Evolutionary conservation across 2,113 vertebrate species (phyloP), one percentile per base, ranked within the genome.

Genomic region (Anser brachyrhynchus): DNA sequence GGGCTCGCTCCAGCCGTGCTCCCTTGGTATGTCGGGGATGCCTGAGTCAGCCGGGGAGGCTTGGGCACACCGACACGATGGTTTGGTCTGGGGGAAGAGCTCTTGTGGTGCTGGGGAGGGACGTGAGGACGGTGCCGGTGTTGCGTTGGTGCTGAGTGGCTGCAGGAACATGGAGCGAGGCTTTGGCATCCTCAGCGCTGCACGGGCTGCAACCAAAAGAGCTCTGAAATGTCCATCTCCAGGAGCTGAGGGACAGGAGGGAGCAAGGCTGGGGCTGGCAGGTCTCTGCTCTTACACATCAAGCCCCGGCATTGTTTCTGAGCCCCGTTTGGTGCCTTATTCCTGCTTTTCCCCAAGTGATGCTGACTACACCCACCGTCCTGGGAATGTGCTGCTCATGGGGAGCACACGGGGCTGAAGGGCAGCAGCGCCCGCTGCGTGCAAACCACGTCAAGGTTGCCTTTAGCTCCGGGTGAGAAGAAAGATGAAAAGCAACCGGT

Each of bases 31-130:
- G 82, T 66, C 92, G 54, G 49, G 71, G 71, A 54, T 54, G 84
- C 71, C 59, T 39, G 91, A 31, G 37, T 57, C 89, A 74, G 87
- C 31, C 64, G 43, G 44, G 11, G n/a, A 6, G 19, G 81, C n/a
- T 65, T 9, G 22, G 59, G 79, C 44, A 33, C 10, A 0, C 14
- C 28, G 4, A 62, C 37, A n/a, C 0, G 4, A 54, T 0, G 1
- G 0, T 3, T 9, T 66, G 51, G 22, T 37, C 44, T 5, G 70
- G 54, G 73, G 37, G n/a, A 31, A 33, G 49, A 21, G 21, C 20
- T 22, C 49, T 11, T 22, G 51, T 23, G 49, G 49, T 51, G 51
- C 51, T 51, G 51, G 51, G 51, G 51, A 51, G 51, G 51, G 51
- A 49, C 51, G 12, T 1, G 2, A 71, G 59, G 16, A 44, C 7